phyloP scores from a whole-genome alignment of 2,888 invertebrate genomes.

The Limnephilus rhombicus region DNA sequence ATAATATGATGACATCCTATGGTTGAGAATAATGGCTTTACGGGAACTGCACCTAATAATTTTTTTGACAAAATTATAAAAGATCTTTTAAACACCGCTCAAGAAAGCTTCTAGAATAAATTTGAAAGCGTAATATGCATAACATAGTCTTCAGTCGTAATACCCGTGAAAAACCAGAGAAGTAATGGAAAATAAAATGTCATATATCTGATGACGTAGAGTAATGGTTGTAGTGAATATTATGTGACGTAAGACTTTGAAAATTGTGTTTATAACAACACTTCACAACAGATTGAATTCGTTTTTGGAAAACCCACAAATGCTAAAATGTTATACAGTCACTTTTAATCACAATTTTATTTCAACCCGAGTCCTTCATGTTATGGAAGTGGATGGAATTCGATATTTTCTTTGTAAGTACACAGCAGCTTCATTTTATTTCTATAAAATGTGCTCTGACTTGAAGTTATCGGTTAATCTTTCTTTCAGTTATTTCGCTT shows the following conservation, averaged over 20 bases:
- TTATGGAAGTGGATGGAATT: background rate
- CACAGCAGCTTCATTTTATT: background rate
- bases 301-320: background rate
- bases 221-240: too few relatives aligned
- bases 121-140: too few relatives aligned
- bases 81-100: too few relatives aligned
- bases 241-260: background rate
- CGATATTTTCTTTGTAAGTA: background rate
- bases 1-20: background rate
- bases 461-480: constrained; percentile 16
- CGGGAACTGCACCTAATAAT: background rate
- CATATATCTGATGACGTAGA: too few relatives aligned
- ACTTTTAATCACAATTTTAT: background rate
- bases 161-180: too few relatives aligned
- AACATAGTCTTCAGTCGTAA: too few relatives aligned
- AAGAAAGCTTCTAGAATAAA: too few relatives aligned
- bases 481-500: background rate
- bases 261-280: background rate
- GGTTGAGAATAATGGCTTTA: background rate
- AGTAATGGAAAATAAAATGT: too few relatives aligned
- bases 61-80: background rate
- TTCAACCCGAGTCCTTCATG: background rate
- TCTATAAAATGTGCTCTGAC: background rate
- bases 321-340: background rate
- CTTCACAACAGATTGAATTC: background rate